phyloP scores from a whole-genome alignment of 2,113 vertebrate species.

The Phylloscopus whistleri region DNA sequence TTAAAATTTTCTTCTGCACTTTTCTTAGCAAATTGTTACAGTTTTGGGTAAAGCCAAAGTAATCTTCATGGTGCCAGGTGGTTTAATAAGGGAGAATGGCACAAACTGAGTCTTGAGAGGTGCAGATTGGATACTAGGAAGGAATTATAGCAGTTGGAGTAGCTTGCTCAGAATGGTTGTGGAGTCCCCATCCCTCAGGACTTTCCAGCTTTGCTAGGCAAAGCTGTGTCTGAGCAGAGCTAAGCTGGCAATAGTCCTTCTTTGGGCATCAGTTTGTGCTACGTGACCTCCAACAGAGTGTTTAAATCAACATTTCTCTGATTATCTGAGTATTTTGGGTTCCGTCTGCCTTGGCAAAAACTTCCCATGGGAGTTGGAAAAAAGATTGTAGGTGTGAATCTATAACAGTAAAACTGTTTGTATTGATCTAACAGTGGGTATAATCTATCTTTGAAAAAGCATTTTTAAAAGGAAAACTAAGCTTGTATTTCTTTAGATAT shows the following conservation, averaged over 20 bases:
- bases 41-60: not conserved
- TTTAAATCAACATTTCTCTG: not conserved
- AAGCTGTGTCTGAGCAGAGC: not conserved
- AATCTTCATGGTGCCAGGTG: not conserved
- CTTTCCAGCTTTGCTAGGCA: not conserved
- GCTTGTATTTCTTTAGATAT: not conserved
- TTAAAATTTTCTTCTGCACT: not conserved
- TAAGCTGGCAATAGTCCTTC: not conserved
- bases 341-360: not conserved
- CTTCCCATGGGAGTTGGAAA: not conserved
- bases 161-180: not conserved
- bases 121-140: not conserved
- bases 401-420: not conserved
- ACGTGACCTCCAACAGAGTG: not conserved
- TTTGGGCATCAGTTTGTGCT: not conserved
- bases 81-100: not conserved
- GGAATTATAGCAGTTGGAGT: not conserved
- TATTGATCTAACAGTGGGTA: not conserved
- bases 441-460: not conserved
- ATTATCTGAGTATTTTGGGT: not conserved
- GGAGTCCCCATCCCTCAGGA: not conserved
- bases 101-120: not conserved
- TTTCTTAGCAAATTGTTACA: not conserved
- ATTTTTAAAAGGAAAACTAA: not conserved
- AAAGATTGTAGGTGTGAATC: not conserved